Evolutionary conservation across 2,888 invertebrate species (phyloP), one percentile per base, ranked within the genome.

Genomic region (Drosophila sordidapex): DNA sequence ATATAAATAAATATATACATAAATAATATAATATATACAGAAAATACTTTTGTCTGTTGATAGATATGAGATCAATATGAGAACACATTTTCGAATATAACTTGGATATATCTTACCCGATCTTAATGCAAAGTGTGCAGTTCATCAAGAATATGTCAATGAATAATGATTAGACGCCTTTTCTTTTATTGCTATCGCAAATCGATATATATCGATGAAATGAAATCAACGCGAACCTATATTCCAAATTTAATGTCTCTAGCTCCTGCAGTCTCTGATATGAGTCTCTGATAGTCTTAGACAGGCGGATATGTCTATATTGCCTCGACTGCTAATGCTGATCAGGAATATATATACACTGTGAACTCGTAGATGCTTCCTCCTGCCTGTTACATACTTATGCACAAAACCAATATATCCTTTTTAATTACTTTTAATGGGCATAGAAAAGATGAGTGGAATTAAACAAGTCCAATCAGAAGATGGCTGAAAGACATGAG

Each of bases 391-490:
- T 46, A 46, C 46, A 15, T 46, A 46, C 1, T 46, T 8, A 46
- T 15, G 7, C 15, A 21, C 7, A 21, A 25, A 43, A 25, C 15
- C 15, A 25, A 7, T 21, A 4, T 0, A 15, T 8, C 2, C 7
- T 8, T 15, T 6, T 21, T 21, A 13, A 7, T 8, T 21, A 46
- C 21, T 46, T 25, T 15, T 25, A 46, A 46, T 25, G 46, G 8
- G 5, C 31, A 51, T 18, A 18, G 4, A 25, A n/a, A 18, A 36
- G 33, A 61, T 27, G 35, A 56, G 54, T 35, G 51, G 74, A 64
- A 36, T 64, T n/a, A 51, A 40, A 31, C 15, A 27, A 51, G 51
- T 35, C 18, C 10, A 43, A 43, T 36, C 15, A 46, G 13, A 35
- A n/a, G 8, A 35, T 25, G 33, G 8, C 4, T 15, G 27, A 51